Evolutionary conservation across 1,140 invertebrate species (phyloP).

Genomic region (Calliopsis andreniformis): DNA sequence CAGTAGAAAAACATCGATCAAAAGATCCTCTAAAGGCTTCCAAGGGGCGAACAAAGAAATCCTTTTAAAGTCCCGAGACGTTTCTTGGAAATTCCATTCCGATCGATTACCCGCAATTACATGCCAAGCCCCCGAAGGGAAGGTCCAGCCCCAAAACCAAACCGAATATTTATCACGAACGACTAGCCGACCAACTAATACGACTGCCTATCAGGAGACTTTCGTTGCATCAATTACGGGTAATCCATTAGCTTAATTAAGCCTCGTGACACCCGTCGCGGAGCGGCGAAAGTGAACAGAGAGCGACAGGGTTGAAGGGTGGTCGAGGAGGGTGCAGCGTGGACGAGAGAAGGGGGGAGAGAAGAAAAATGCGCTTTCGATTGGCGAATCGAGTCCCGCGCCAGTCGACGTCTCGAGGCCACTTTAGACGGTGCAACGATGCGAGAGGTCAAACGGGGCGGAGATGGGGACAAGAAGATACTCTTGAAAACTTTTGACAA

Average conservation of each 20-base stretch:
- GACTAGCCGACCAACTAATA: constrained; percentile 42
- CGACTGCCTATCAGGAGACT: constrained; percentile 40
- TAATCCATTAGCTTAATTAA: constrained; percentile 69
- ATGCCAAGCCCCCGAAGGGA: background rate
- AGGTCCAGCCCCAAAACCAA: constrained; percentile 6
- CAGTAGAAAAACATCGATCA: background rate
- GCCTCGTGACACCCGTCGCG: constrained; percentile 32
- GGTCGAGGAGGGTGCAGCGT: background rate
- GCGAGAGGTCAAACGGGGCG: constrained; percentile 1
- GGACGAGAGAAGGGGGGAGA: background rate
- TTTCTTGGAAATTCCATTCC: constrained; percentile 31
- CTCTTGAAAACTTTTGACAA: constrained; percentile 52
- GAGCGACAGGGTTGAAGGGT: too few relatives aligned
- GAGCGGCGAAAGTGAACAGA: constrained; percentile 21
- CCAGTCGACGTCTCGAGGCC: background rate
- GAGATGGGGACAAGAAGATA: constrained; percentile 13
- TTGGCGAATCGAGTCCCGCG: background rate
- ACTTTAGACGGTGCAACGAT: constrained; percentile 10
- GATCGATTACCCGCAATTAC: constrained; percentile 34
- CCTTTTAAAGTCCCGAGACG: background rate
- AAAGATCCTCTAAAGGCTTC: background rate
- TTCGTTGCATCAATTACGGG: constrained; percentile 59
- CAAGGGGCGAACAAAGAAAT: constrained; percentile 4
- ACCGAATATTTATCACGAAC: constrained; percentile 24
- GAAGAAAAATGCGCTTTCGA: constrained; percentile 25